Percentiles rank a stretch among this genome's conserved stretches.
phyloP scores from a whole-genome alignment of 2,888 invertebrate genomes.

The Synanthedon tipuliformis region DNA sequence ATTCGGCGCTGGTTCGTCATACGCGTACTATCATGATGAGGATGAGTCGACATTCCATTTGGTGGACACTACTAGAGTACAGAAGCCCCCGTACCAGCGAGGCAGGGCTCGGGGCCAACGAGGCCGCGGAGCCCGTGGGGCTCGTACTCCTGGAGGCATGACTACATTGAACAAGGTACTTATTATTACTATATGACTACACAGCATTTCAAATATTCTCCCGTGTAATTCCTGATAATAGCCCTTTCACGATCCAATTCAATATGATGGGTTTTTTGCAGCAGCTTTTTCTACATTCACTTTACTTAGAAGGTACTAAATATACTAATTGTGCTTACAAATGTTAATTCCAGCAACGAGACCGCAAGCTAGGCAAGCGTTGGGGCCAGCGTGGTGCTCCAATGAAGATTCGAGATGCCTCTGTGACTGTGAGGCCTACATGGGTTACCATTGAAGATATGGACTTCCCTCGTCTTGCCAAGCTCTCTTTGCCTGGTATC shows the following conservation, averaged over 20 bases:
- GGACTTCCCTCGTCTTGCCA: slow-evolving; percentile 96
- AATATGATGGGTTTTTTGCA: too few species aligned
- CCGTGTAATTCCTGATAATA: too few species aligned
- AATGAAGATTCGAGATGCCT: slow-evolving; percentile 95
- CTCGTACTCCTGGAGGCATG: slow-evolving; percentile 78
- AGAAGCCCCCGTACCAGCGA: slow-evolving; percentile 92
- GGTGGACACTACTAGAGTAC: slow-evolving; percentile 92
- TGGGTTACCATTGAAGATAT: slow-evolving; percentile 98
- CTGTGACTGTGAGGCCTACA: slow-evolving; percentile 94
- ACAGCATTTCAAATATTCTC: too few species aligned
- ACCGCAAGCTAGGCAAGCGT: slow-evolving; percentile 84
- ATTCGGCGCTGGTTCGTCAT: slow-evolving; percentile 95
- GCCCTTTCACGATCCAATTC: too few species aligned
- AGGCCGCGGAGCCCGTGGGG: slow-evolving; percentile 77
- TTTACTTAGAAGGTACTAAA: too few species aligned
- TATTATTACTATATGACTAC: neutral
- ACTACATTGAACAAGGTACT: slow-evolving; percentile 85
- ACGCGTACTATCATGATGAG: slow-evolving; percentile 98
- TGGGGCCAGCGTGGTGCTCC: slow-evolving; percentile 88
- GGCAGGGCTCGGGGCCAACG: slow-evolving; percentile 88
- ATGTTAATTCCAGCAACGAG: slow-evolving; percentile 72
- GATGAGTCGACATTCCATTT: slow-evolving; percentile 98
- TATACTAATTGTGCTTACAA: neutral
- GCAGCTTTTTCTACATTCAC: too few species aligned
- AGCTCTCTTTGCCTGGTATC: slow-evolving; percentile 90